These are phyloP conservation scores for Perccottus glenii DNA, from an alignment of 2,113 vertebrate species.

Conservation along the genomic window DNA sequence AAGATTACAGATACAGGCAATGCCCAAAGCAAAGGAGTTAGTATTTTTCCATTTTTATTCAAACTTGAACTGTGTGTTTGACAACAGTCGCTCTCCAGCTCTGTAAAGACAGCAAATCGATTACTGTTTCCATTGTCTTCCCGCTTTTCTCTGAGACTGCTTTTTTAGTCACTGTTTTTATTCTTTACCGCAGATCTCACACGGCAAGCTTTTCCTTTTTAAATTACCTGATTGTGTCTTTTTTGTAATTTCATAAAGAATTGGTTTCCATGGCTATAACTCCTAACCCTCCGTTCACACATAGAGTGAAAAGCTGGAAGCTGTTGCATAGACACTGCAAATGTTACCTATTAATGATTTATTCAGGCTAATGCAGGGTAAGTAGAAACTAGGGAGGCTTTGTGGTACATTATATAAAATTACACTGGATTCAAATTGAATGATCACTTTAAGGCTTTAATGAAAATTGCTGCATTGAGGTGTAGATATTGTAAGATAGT, in stretches of 20 bases:
- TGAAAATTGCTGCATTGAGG: constrained; percentile 10
- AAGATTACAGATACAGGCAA: constrained; percentile 63
- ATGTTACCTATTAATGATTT: constrained; percentile 8
- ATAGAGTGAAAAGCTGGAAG: constrained; percentile 22
- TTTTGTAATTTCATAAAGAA: constrained; percentile 56
- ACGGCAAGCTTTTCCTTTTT: constrained; percentile 46
- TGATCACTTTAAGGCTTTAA: constrained; percentile 3
- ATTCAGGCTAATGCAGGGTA: constrained; percentile 13
- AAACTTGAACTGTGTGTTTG: constrained; percentile 56
- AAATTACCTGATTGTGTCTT: constrained; percentile 60
- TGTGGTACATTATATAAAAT: constrained; percentile 11
- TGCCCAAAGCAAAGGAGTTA: constrained; percentile 50
- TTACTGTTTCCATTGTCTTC: constrained; percentile 58
- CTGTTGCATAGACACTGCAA: constrained; percentile 21
- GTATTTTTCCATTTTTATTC: constrained; percentile 58
- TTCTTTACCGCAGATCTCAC: constrained; percentile 44
- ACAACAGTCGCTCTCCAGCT: constrained; percentile 47
- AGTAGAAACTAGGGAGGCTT: constrained; percentile 1
- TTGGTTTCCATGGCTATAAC: constrained; percentile 65
- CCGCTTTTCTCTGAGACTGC: constrained; percentile 33
- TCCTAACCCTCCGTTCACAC: constrained; percentile 43
- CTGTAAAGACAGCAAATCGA: constrained; percentile 68
- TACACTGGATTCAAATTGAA: constrained; percentile 10
- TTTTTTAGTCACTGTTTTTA: constrained; percentile 57
- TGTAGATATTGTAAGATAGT: constrained; percentile 22